Percentiles rank a stretch among this genome's conserved stretches.
phyloP scores from a whole-genome alignment of 2,797 vertebrate genomes.

The Poecilia picta region DNA sequence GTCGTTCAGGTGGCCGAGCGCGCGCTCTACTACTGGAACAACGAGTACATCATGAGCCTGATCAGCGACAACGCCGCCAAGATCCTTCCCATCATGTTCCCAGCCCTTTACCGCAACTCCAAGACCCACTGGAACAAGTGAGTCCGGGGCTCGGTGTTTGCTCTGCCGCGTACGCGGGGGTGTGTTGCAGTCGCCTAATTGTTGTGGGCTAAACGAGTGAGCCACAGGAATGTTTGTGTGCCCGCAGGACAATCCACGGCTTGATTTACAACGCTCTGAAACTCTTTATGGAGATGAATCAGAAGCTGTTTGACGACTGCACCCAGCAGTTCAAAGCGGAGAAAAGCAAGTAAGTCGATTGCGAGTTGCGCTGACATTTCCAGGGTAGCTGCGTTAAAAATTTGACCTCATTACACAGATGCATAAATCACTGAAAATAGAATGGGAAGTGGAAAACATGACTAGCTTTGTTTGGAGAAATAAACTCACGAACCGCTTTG shows the following conservation, averaged over 20 bases:
- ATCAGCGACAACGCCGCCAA: slow-evolving; percentile 97
- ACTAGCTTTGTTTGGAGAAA: background rate
- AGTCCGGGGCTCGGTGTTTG: slow-evolving; percentile 57
- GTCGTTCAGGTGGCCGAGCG: slow-evolving; percentile 90
- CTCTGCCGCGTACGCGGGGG: too few species aligned
- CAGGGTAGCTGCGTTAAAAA: background rate
- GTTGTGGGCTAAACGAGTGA: background rate
- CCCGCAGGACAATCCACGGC: slow-evolving; percentile 94
- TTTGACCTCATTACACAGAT: background rate
- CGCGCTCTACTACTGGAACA: slow-evolving; percentile 98
- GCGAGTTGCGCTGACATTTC: background rate
- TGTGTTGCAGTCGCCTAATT: background rate
- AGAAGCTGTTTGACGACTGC: slow-evolving; percentile 99
- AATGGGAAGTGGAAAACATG: slow-evolving; percentile 12
- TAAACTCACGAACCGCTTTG: background rate
- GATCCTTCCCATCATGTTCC: slow-evolving; percentile 99
- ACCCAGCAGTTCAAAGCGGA: slow-evolving; percentile 99
- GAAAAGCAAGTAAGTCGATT: slow-evolving; percentile 92
- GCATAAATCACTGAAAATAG: background rate
- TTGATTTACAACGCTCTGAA: slow-evolving; percentile 99
- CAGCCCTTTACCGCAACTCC: slow-evolving; percentile 95
- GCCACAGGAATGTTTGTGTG: slow-evolving; percentile 8
- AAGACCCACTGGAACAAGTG: slow-evolving; percentile 99
- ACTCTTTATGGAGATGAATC: slow-evolving; percentile 99
- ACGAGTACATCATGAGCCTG: slow-evolving; percentile 99